These are phyloP conservation scores for Delia radicum DNA, from an alignment of 1,140 invertebrate genomes.

Conservation along the genomic window DNA sequence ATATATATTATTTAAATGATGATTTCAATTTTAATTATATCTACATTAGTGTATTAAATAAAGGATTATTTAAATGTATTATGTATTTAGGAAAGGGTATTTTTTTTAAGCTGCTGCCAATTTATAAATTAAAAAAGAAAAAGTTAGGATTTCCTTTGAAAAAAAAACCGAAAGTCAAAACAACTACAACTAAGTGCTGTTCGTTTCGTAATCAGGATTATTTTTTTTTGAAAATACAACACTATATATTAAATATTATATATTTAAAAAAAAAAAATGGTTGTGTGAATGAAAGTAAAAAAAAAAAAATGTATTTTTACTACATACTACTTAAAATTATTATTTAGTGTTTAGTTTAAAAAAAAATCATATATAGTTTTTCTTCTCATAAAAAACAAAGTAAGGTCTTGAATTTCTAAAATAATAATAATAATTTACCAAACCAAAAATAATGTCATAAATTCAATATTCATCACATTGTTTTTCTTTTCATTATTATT, in stretches of 20 bases:
- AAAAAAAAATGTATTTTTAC: background rate
- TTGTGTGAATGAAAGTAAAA: conserved; percentile 20
- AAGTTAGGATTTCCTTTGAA: background rate
- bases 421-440: background rate
- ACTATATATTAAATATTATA: background rate
- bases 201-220: conserved; percentile 10
- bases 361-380: no score
- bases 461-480: background rate
- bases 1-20: no score
- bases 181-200: background rate
- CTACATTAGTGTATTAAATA: no score
- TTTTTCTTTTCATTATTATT: background rate
- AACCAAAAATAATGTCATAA: background rate
- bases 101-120: background rate
- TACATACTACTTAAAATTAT: background rate
- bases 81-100: no score
- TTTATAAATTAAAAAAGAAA: background rate
- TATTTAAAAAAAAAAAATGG: conserved; percentile 5
- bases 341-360: background rate
- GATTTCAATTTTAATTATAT: no score
- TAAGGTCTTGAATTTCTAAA: background rate
- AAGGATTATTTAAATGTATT: no score
- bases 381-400: background rate
- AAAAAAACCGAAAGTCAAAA: background rate
- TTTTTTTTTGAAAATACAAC: background rate